phyloP scores from a whole-genome alignment of 1,140 invertebrate genomes.

The Microplitis mediator region DNA sequence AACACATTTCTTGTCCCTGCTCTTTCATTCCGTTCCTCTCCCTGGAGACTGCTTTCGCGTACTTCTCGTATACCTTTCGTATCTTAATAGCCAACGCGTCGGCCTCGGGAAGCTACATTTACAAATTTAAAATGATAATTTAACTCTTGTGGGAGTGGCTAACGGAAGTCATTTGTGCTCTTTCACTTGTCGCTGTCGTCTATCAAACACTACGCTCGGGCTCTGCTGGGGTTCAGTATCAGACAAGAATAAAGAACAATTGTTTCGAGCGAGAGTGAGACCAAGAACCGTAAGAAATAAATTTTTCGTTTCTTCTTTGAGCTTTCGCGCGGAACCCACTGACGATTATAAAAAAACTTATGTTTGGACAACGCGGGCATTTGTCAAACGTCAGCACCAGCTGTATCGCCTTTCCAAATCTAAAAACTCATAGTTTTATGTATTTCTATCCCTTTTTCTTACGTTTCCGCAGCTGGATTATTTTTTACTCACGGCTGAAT shows the following conservation, averaged over 20 bases:
- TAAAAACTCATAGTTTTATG: not conserved
- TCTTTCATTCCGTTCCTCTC: not conserved
- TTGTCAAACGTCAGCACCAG: constrained; percentile 42
- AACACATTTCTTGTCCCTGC: constrained; percentile 7
- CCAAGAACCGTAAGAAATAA: not conserved
- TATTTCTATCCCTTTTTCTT: not conserved
- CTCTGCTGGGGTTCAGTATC: too few species aligned
- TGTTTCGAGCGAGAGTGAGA: not conserved
- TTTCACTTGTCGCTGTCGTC: not conserved
- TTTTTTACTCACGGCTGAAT: not conserved
- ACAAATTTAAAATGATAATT: constrained; percentile 55
- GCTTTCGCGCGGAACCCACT: not conserved
- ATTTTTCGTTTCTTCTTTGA: not conserved
- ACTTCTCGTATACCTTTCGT: constrained; percentile 4
- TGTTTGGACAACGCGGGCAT: constrained; percentile 32
- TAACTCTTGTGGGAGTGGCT: constrained; percentile 37
- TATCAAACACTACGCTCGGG: not conserved
- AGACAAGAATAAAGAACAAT: not conserved
- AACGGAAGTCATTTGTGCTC: constrained; percentile 43
- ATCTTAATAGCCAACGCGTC: constrained; percentile 41
- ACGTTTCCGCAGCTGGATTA: constrained; percentile 3
- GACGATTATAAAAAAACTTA: constrained; percentile 31
- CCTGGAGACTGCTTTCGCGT: constrained; percentile 22
- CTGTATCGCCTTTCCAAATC: constrained; percentile 10
- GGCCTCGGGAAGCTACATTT: constrained; percentile 43